Percentiles rank a stretch among this genome's conserved stretches.
phyloP scores from a whole-genome alignment of 2,888 invertebrate genomes.

The Melitaea athalia region DNA sequence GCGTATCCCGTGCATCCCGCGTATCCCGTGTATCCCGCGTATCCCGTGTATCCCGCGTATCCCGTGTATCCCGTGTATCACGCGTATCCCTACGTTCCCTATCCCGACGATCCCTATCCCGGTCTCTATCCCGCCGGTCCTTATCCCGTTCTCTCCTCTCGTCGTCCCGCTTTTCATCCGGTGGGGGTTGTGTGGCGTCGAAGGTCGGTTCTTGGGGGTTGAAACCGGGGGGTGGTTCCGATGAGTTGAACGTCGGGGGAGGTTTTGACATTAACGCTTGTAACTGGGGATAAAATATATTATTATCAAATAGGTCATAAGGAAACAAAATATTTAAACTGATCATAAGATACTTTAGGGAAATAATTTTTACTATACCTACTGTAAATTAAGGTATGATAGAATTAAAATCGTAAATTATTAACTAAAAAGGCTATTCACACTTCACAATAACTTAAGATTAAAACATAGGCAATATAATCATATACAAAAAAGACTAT shows the following conservation, averaged over 20 bases:
- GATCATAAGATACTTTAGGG: too few relatives aligned
- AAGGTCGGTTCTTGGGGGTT: constrained; percentile 56
- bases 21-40: constrained; percentile 25
- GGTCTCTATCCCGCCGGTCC: constrained; percentile 55
- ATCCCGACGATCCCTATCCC: constrained; percentile 47
- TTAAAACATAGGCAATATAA: too few relatives aligned
- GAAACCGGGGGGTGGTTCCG: constrained; percentile 71
- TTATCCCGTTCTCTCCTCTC: constrained; percentile 57
- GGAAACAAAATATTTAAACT: not conserved
- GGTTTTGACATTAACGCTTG: constrained; percentile 80
- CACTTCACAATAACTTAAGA: too few relatives aligned
- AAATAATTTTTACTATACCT: too few relatives aligned
- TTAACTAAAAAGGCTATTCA: too few relatives aligned
- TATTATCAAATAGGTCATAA: not conserved
- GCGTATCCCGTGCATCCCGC: constrained; percentile 35
- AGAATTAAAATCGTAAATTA: too few relatives aligned
- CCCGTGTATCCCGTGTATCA: constrained; percentile 37
- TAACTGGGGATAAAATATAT: constrained; percentile 24
- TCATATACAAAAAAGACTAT: too few relatives aligned
- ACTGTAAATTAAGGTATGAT: too few relatives aligned
- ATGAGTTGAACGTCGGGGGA: constrained; percentile 73
- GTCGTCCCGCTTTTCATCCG: constrained; percentile 54
- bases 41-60: constrained; percentile 25
- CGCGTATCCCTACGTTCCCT: constrained; percentile 36
- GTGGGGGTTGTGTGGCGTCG: constrained; percentile 55